phyloP scores from a whole-genome alignment of 2,113 vertebrate genomes.

The Clarias gariepinus region DNA sequence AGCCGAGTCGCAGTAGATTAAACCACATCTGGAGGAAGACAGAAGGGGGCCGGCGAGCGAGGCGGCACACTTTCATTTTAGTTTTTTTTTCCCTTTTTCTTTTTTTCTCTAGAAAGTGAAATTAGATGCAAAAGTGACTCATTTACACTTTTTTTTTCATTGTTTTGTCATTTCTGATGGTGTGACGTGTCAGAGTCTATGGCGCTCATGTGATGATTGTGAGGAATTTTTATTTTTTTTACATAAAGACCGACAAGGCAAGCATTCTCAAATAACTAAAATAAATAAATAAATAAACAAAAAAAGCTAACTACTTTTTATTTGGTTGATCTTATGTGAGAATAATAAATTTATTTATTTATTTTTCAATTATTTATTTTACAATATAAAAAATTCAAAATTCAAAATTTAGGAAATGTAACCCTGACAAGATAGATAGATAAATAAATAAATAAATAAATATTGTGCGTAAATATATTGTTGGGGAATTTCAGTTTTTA shows the following conservation, averaged over 20 bases:
- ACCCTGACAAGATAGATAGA: too few relatives aligned
- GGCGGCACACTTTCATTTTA: constrained; percentile 70
- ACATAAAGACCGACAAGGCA: neutral
- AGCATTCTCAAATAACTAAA: neutral
- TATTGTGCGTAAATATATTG: too few relatives aligned
- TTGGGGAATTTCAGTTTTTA: too few relatives aligned
- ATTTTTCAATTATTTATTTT: neutral
- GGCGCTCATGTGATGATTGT: neutral
- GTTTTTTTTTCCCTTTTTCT: constrained; percentile 22
- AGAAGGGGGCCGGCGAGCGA: constrained; percentile 81
- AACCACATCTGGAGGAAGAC: constrained; percentile 99
- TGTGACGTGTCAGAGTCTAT: neutral
- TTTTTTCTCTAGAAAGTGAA: constrained; percentile 48
- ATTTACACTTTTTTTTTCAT: constrained; percentile 51
- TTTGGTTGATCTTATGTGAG: neutral
- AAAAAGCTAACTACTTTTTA: neutral
- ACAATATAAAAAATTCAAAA: neutral
- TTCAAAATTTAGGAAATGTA: too few relatives aligned
- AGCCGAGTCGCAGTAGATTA: constrained; percentile 99
- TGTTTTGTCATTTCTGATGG: neutral
- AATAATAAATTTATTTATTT: neutral
- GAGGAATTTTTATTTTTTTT: neutral
- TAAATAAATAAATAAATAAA: too few relatives aligned
- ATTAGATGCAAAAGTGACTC: constrained; percentile 82
- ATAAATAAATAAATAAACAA: neutral